Base-by-base conservation (phyloP, 1,140 invertebrate genomes). In the Caenorhabditis elegans region DNA sequence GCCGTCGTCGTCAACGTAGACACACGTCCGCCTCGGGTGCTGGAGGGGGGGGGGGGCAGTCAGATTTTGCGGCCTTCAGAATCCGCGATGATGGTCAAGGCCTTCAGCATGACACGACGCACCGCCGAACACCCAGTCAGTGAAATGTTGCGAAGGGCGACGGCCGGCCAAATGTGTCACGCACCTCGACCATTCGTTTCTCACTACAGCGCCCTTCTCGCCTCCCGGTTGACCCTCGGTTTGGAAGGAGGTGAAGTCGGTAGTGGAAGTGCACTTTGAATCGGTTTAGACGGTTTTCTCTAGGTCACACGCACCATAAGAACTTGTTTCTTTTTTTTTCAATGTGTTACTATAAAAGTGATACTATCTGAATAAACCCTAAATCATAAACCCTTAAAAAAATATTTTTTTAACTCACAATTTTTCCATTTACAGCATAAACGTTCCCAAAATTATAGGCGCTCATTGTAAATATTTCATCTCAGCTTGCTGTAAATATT, bases 111-210 rank as follows among this genome's bases (percentile, higher is more conserved):
- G 60, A 70, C 60, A 70, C 60, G 60, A 70, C 31, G 19, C 60
- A 70, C 60, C 60, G 60, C 60, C 60, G 60, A 70, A 70, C 60
- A 70, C 60, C 60, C 60, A 70, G 60, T 70, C 60, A 70, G 60
- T 70, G 60, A 70, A 70, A 70, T 70, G 60, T 70, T 70, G 60
- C 60, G 60, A 70, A 70, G 60, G 60, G 60, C 31, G 53, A 34
- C 22, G n/a, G n/a, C n/a, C n/a, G n/a, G n/a, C 26, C n/a, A 8
- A 70, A 43, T 70, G 60, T 70, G 60, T 70, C 60, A 70, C 60
- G 60, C 60, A 70, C 60, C 60, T 70, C 43, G 60, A 70, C 60
- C 60, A 70, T 10, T 34, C 53, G 5, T 60, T 60, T 39, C 60
- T 39, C 60, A 70, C 34, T 70, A 70, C 60, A 70, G 11, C 55